Evolutionary conservation across 2,888 invertebrate species (phyloP), one percentile per base, ranked within the genome.

Genomic region (Autographa gamma): DNA sequence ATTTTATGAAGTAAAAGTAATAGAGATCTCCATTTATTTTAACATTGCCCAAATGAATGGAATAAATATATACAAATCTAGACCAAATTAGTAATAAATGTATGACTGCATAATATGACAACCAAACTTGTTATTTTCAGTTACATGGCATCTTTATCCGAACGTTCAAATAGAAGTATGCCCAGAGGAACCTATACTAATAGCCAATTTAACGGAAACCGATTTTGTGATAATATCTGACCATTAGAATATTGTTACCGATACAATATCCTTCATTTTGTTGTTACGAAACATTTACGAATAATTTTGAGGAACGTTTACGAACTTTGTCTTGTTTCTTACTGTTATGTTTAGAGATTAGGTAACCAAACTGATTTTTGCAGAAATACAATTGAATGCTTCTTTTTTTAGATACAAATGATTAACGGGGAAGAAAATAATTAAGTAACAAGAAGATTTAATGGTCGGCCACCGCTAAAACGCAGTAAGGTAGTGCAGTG

Each of bases 181-280:
- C 54, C 25, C 54, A 54, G 13, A 19, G 54, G 54, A 25, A 19
- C 54, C 9, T 56, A 25, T 13, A 13, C 19, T 56, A 56, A 56
- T 56, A 56, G 54, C 54, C 54, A 56, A 56, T 56, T 56, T 19
- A 56, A 25, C 54, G 19, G 54, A 13, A 25, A 25, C 54, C 54
- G 13, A 25, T 56, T 56, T 25, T 13, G 25, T 25, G 54, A 56
- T 56, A 56, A 56, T 56, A 56, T 56, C 54, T 9, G 13, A 25
- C 13, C 25, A 56, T 56, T 25, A 25, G 11, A 56, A 25, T 19
- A 14, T 54, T 56, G 54, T 56, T 19, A 18, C 19, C 19, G 2
- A 18, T 38, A 54, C 8, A 19, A 8, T 19, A 19, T 9, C 18
- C 6, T 19, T 16, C 43, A 43, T 16, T 16, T 16, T 43, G 11